Percentiles rank a stretch among this genome's conserved stretches.
These are phyloP conservation scores for Drosophila ezoana DNA, from an alignment of 2,888 invertebrate genomes.

Conservation along the genomic window DNA sequence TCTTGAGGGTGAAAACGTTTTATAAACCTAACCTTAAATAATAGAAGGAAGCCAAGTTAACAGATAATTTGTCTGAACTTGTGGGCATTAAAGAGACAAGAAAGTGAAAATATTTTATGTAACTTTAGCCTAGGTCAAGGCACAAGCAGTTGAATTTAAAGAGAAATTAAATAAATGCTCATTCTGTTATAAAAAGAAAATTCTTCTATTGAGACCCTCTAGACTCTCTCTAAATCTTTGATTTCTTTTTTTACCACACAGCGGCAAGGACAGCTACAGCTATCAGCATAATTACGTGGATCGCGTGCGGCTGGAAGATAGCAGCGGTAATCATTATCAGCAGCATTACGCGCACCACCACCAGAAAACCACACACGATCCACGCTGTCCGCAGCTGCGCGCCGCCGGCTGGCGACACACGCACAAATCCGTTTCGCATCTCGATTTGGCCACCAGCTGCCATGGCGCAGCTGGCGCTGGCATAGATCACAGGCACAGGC, in stretches of 20 bases:
- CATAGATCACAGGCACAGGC: slow-evolving; percentile 70
- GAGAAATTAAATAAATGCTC: background rate
- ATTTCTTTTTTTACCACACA: slow-evolving; percentile 26
- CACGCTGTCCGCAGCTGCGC: slow-evolving; percentile 72
- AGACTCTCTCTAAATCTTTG: no score
- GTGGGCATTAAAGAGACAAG: background rate
- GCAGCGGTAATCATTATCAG: slow-evolving; percentile 55
- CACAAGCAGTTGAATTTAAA: background rate
- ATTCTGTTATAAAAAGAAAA: background rate
- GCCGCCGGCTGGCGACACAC: slow-evolving; percentile 85
- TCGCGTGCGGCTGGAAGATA: slow-evolving; percentile 84
- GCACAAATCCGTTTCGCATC: slow-evolving; percentile 85
- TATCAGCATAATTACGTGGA: slow-evolving; percentile 85
- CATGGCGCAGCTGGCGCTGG: slow-evolving; percentile 78
- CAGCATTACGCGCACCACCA: slow-evolving; percentile 31
- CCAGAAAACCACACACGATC: slow-evolving; percentile 58
- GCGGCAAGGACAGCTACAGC: slow-evolving; percentile 81
- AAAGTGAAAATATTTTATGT: background rate
- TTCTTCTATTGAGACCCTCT: background rate
- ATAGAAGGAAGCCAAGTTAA: background rate
- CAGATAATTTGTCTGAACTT: background rate
- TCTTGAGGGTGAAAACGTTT: slow-evolving; percentile 15
- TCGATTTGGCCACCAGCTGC: slow-evolving; percentile 86
- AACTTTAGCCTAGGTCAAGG: background rate
- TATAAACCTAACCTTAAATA: background rate